Conservation (phyloP, 2,797 vertebrate genomes). For the Sebastes minor region DNA sequence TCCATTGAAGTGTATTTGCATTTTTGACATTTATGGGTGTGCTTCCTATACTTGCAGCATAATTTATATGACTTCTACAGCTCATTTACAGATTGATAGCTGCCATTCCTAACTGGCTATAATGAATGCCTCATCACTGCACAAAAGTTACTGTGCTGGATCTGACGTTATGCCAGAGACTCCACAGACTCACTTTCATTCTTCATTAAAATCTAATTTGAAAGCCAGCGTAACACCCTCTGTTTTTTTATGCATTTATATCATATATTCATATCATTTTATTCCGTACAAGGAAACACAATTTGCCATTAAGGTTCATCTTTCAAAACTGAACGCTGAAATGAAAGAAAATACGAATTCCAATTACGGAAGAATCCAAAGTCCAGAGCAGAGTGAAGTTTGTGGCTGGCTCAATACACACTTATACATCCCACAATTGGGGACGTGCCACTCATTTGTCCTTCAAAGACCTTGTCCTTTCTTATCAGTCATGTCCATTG, state of each 20-base stretch:
- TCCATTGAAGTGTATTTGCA: constrained; percentile 71
- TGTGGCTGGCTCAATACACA: constrained; percentile 6
- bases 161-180: constrained; percentile 50
- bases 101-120: constrained; percentile 75
- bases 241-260: constrained; percentile 42
- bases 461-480: constrained; percentile 57
- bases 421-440: constrained; percentile 14
- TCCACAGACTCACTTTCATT: constrained; percentile 61
- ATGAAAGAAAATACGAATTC: constrained; percentile 39
- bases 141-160: constrained; percentile 61
- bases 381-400: constrained; percentile 6
- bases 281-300: constrained; percentile 60
- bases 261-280: constrained; percentile 42
- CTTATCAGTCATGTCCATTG: constrained; percentile 35
- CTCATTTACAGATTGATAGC: constrained; percentile 81
- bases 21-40: constrained; percentile 74
- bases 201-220: constrained; percentile 77
- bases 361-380: constrained; percentile 18
- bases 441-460: constrained; percentile 37
- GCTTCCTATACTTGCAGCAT: constrained; percentile 49
- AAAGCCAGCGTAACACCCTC: constrained; percentile 33
- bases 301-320: constrained; percentile 59
- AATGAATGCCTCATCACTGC: constrained; percentile 75
- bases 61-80: constrained; percentile 73
- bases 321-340: constrained; percentile 52